Conservation (phyloP, 2,797 vertebrate genomes). For the Naso thynnoides region DNA sequence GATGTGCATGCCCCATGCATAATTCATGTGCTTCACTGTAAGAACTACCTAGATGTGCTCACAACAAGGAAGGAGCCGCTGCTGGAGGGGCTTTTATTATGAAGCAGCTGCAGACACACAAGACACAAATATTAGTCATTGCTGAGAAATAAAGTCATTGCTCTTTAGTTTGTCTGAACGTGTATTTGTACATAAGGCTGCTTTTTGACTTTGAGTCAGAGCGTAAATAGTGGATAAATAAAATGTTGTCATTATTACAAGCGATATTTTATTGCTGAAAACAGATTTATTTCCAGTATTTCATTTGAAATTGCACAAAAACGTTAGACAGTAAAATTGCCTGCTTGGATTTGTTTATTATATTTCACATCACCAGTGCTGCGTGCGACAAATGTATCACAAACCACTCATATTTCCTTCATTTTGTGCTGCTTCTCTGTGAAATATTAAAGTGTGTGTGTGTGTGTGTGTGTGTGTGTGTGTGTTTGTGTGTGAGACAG, state of each 20-base stretch:
- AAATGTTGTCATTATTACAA: neutral
- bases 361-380: neutral
- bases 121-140: neutral
- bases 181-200: neutral
- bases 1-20: no score
- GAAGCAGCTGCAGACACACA: neutral
- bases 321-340: neutral
- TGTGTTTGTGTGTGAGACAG: neutral
- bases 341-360: conserved; percentile 5
- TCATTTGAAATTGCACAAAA: neutral
- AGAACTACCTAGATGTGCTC: neutral
- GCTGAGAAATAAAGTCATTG: neutral
- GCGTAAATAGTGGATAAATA: neutral
- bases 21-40: neutral
- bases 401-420: neutral
- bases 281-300: neutral
- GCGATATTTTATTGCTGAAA: neutral
- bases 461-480: neutral
- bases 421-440: conserved; percentile 8
- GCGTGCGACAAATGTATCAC: conserved; percentile 5
- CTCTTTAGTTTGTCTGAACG: neutral
- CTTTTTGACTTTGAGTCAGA: neutral
- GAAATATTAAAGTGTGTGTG: conserved; percentile 21
- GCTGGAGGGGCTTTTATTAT: conserved; percentile 3
- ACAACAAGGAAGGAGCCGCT: neutral